These are phyloP conservation scores for Tragelaphus strepsiceros DNA, from an alignment of 2,113 vertebrate species.

Conservation along the genomic window DNA sequence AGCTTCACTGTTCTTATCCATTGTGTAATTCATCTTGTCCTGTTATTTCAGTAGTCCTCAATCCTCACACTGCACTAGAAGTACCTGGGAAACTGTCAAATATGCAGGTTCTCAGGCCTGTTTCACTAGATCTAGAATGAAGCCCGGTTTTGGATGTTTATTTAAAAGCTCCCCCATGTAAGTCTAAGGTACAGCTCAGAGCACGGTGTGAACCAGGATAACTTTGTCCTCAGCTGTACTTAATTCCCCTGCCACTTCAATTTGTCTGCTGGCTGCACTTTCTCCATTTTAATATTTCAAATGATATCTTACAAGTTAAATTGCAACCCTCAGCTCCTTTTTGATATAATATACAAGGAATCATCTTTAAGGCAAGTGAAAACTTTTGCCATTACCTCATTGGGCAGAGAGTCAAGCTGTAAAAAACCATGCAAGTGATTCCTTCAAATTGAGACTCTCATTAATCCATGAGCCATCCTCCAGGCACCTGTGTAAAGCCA, in stretches of 20 bases:
- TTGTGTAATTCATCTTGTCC: not conserved
- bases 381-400: slow-evolving; percentile 25
- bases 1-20: not conserved
- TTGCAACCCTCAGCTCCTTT: not conserved
- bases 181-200: not conserved
- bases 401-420: slow-evolving; percentile 3
- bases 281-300: not conserved
- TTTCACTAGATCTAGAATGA: not conserved
- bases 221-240: not conserved
- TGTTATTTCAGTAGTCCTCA: not conserved
- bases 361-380: not conserved
- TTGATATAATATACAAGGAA: not conserved
- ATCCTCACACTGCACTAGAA: not conserved
- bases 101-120: not conserved
- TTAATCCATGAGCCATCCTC: not conserved
- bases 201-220: rapidly evolving
- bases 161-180: not conserved
- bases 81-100: not conserved
- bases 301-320: not conserved
- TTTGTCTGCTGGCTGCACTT: not conserved
- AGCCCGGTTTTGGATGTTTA: not conserved
- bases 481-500: not conserved
- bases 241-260: not conserved
- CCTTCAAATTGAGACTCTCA: not conserved
- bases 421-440: not conserved